Conservation (phyloP, 1,140 invertebrate species). For the Drosophila bifasciata region DNA sequence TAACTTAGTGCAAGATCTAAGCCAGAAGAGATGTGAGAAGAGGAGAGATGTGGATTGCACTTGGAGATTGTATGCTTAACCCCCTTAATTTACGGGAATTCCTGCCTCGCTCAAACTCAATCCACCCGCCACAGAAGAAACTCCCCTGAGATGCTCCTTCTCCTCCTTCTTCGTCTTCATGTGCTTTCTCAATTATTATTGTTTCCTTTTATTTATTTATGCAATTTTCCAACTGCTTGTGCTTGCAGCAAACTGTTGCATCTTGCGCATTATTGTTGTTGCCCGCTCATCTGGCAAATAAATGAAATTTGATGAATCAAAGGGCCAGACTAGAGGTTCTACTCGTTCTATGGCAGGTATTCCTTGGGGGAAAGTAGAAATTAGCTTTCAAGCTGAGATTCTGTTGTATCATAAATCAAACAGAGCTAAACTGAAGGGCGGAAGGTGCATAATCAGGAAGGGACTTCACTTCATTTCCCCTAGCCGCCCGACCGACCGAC, state of each 20-base stretch:
- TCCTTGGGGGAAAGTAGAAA: conserved; percentile 7
- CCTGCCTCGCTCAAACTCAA: conserved; percentile 10
- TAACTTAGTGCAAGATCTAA: too few relatives aligned
- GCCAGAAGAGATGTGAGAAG: too few relatives aligned
- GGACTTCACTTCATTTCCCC: conserved; percentile 33
- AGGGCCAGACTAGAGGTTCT: conserved; percentile 3
- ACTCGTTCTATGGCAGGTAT: conserved; percentile 29
- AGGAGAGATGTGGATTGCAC: too few relatives aligned
- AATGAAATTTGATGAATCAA: conserved; percentile 50
- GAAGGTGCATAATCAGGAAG: conserved; percentile 46
- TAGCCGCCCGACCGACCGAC: conserved; percentile 4
- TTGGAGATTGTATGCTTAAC: too few relatives aligned
- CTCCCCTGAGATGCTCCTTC: not conserved
- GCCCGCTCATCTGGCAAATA: conserved; percentile 50
- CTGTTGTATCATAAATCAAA: conserved; percentile 46
- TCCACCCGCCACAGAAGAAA: not conserved
- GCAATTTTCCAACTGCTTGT: conserved; percentile 30
- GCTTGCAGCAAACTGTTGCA: conserved; percentile 37
- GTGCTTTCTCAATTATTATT: too few relatives aligned
- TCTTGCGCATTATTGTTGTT: conserved; percentile 30
- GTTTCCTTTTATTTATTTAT: conserved; percentile 39
- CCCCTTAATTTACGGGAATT: not conserved
- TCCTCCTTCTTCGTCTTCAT: conserved; percentile 2
- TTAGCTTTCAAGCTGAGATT: conserved; percentile 42
- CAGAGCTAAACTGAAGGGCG: conserved; percentile 26